Evolutionary conservation across 2,888 invertebrate genomes (phyloP).

Genomic region (Ephialtes manifestator): DNA sequence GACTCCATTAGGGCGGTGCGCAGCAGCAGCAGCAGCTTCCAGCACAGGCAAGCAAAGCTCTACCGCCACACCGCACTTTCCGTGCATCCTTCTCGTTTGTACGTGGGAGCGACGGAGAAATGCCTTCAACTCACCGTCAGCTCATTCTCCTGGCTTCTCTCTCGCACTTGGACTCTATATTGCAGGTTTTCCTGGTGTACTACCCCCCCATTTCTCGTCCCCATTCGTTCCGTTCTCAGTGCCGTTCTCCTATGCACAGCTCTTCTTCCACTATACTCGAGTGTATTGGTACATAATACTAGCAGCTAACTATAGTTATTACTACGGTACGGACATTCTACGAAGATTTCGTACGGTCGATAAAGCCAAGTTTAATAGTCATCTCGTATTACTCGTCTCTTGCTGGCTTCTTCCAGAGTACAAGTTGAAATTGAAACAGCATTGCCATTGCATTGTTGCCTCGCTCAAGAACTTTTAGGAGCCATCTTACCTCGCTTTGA

Average conservation of each 20-base stretch:
- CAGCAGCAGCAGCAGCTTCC: conserved; percentile 52
- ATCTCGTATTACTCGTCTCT: conserved; percentile 31
- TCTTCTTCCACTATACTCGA: conserved; percentile 30
- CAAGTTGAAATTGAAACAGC: conserved; percentile 48
- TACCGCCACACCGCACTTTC: conserved; percentile 60
- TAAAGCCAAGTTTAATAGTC: conserved; percentile 69
- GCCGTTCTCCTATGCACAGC: conserved; percentile 5
- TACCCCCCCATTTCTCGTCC: conserved; percentile 3
- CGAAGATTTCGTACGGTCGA: conserved; percentile 67
- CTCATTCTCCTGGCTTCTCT: conserved; percentile 10
- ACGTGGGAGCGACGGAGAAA: conserved; percentile 14
- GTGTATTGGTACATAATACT: conserved; percentile 52
- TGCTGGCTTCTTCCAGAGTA: neutral
- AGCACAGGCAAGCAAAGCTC: conserved; percentile 69
- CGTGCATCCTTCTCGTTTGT: conserved; percentile 43
- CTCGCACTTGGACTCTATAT: conserved; percentile 15
- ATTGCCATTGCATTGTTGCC: conserved; percentile 20
- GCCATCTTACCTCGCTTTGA: neutral
- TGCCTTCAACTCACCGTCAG: conserved; percentile 45
- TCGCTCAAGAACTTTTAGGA: neutral
- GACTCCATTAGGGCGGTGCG: conserved; percentile 81
- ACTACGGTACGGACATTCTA: neutral
- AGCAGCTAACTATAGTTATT: conserved; percentile 34
- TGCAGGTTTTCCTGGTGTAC: conserved; percentile 22
- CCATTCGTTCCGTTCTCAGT: conserved; percentile 21